Base-by-base conservation (phyloP, 2,888 invertebrate genomes). In the Oxycera nigricornis region DNA sequence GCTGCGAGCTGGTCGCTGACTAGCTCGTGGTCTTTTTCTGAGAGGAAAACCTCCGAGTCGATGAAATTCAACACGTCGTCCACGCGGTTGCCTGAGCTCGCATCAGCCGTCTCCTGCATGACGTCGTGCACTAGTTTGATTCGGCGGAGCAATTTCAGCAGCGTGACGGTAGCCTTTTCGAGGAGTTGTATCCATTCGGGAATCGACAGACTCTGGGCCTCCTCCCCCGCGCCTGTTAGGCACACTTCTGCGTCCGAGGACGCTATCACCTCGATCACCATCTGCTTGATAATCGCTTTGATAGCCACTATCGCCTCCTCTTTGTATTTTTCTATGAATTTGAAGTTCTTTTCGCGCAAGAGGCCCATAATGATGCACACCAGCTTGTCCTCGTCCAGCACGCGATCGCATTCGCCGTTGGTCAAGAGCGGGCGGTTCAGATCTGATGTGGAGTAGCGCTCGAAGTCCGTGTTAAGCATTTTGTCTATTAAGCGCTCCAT, bases 401-500 rank as follows among this genome's bases (percentile, higher is more conserved):
- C 89, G n/a, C 75, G 77, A 72, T 79, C 77, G 85, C 87, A 81
- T 87, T 89, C 75, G 88, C 81, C 81, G 67, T 85, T 82, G 78
- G 87, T 87, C 57, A 81, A 85, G 4, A 91, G 87, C 9, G 96
- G 94, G 80, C 97, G 88, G 86, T 96, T 96, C 24, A 99, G 88
- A 85, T 98, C 98, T 17, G 93, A 90, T 2, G 96, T 94, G 70
- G 96, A 91, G 84, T 96, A 95, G 79, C 94, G 90, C 81, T 94
- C 93, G 84, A 98, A 97, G 85, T 99, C 99, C 73, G 95, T 94
- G 76, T 92, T 93, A 79, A 99, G 89, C 96, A 99, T 97, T 87
- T 96, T 96, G 82, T 97, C 97, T 79, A 99, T 98, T 22, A 98
- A 88, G 82, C 94, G 92, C 81, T 96, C 94, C 91, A 98, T 94